Conservation (phyloP, 2,888 invertebrate species). For the Hylaea fasciaria region DNA sequence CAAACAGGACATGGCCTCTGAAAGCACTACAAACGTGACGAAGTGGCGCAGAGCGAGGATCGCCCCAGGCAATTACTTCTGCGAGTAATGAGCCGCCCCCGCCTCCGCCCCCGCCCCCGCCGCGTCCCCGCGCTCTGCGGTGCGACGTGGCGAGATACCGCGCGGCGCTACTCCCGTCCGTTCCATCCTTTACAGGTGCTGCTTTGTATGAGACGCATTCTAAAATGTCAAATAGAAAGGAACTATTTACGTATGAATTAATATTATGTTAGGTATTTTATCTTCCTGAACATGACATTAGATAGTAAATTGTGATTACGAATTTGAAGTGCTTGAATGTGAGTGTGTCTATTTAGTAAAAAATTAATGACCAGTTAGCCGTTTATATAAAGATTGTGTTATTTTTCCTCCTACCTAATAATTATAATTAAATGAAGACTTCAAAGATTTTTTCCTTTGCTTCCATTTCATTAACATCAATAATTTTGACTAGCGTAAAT, state of each 20-base stretch:
- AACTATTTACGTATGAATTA: too few species aligned
- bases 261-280: too few species aligned
- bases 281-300: too few species aligned
- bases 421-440: background rate
- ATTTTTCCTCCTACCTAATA: background rate
- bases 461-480: conserved; percentile 1
- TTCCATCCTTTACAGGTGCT: too few species aligned
- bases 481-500: background rate
- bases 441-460: background rate
- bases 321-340: background rate
- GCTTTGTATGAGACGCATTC: too few species aligned
- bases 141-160: too few species aligned
- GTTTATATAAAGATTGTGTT: background rate
- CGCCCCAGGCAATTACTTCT: background rate
- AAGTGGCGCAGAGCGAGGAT: background rate
- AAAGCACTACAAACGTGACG: background rate
- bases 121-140: background rate
- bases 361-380: too few species aligned
- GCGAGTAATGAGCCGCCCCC: background rate
- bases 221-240: too few species aligned
- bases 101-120: too few species aligned
- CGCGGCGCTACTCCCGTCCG: too few species aligned
- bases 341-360: too few species aligned
- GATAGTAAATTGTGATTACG: background rate
- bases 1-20: background rate